phyloP scores from a whole-genome alignment of 2,888 invertebrate genomes.

The Lasiommata megera region DNA sequence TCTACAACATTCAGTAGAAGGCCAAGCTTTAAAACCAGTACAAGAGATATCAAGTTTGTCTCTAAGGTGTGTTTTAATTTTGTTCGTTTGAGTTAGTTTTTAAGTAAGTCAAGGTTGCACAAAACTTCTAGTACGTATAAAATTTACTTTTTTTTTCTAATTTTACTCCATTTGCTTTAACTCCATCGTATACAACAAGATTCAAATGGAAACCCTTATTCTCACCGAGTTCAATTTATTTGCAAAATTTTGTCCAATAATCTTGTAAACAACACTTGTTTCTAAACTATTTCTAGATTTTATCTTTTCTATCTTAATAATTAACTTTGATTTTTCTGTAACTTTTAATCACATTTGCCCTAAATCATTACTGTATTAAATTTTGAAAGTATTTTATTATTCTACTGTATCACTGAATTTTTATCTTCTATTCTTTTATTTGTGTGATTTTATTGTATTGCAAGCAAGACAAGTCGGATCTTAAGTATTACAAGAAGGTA shows the following conservation, averaged over 20 bases:
- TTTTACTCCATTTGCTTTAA: no score
- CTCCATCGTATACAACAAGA: no score
- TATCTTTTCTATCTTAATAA: neutral
- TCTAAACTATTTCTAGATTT: neutral
- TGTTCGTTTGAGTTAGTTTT: neutral
- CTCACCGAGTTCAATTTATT: no score
- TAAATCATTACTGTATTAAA: neutral
- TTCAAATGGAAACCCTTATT: no score
- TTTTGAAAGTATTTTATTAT: neutral
- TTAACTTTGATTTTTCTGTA: neutral
- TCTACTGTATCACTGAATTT: neutral
- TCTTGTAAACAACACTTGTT: no score
- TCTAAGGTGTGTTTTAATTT: constrained; percentile 86
- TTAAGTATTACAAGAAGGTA: constrained; percentile 75
- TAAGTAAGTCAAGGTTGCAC: no score
- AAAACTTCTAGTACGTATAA: no score
- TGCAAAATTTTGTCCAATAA: no score
- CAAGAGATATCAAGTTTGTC: constrained; percentile 99
- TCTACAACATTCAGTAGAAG: constrained; percentile 97
- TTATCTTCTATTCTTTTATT: constrained; percentile 11
- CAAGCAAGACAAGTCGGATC: constrained; percentile 75
- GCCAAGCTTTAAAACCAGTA: constrained; percentile 95
- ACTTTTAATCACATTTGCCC: neutral
- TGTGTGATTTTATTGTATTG: constrained; percentile 40
- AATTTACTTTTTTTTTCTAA: no score